phyloP scores from a whole-genome alignment of 2,797 vertebrate genomes.

The Simalia tracyae region DNA sequence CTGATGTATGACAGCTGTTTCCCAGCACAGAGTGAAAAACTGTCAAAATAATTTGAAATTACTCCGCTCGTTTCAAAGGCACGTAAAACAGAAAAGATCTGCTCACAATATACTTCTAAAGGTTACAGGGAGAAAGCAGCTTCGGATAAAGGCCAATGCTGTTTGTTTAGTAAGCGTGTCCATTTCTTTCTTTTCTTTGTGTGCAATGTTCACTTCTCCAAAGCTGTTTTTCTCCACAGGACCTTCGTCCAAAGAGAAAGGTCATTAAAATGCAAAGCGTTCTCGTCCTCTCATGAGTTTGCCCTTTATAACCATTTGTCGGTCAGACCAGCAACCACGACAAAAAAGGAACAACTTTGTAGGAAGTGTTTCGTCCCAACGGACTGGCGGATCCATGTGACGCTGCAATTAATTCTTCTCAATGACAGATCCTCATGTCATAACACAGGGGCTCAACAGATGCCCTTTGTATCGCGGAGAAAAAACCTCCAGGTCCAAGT shows the following conservation, averaged over 20 bases:
- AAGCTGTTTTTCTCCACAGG: not conserved
- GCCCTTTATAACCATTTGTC: not conserved
- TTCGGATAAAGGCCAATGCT: not conserved
- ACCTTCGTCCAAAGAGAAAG: not conserved
- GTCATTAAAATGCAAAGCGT: not conserved
- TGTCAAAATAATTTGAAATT: not conserved
- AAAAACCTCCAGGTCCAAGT: not conserved
- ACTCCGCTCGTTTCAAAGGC: not conserved
- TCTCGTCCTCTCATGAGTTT: not conserved
- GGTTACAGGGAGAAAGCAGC: not conserved
- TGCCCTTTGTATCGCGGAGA: not conserved
- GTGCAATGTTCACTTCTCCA: not conserved
- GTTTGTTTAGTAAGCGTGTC: not conserved
- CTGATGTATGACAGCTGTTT: not conserved
- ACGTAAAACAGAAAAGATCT: not conserved
- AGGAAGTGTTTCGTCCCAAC: not conserved
- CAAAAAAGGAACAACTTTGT: not conserved
- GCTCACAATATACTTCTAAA: not conserved
- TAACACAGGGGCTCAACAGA: not conserved
- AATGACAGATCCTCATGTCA: not conserved
- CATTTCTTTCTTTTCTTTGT: not conserved
- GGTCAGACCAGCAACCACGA: not conserved
- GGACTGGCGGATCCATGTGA: rapidly evolving
- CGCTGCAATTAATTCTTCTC: constrained; percentile 27
- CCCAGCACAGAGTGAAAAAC: not conserved